Base-by-base conservation (phyloP, 2,888 invertebrate species). In the Microchrysa polita region DNA sequence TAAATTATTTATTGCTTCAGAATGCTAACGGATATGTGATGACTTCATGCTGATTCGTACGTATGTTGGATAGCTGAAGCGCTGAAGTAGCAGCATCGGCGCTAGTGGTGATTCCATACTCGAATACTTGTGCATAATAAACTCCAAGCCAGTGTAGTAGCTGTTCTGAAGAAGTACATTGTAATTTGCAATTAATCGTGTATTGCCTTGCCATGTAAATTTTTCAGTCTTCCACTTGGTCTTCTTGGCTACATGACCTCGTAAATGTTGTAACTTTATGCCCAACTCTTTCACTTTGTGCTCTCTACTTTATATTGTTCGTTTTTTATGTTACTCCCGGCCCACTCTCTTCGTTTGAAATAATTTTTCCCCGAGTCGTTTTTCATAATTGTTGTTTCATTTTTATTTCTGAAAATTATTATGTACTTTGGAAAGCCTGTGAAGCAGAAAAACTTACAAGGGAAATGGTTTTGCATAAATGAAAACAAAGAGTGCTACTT, bases 401-500 rank as follows among this genome's bases (percentile, higher is more conserved):
- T 65, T 65, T 65, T 65, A 65, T 44, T 65, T 69, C 57, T 69
- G 69, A 57, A 69, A 67, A 69, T 57, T 69, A 55, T 42, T 55
- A 57, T 69, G 69, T 52, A 69, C 69, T 69, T 69, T 69, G 69
- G 57, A 69, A 57, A 55, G 69, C 69, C 57, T 69, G 55, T 57
- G 69, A 55, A 69, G 69, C 69, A 18, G 23, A 69, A 69, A 69
- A 69, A 69, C 69, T 69, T 69, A 69, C 69, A 55, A 69, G 69
- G 69, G 69, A 69, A 69, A 69, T 69, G 69, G 69, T 69, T 69
- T 57, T 57, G 69, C 69, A 69, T 69, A 69, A 55, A 69, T 69
- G 69, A 69, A 69, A 69, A 69, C 69, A 69, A 69, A 69, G 69
- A 69, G 57, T 69, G 69, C 69, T 69, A 69, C 69, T 69, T 69